A percentile compares a stretch with the other conserved stretches of the same genome.
Conservation (phyloP, 2,888 invertebrate species). For the Lithophane leautieri region DNA sequence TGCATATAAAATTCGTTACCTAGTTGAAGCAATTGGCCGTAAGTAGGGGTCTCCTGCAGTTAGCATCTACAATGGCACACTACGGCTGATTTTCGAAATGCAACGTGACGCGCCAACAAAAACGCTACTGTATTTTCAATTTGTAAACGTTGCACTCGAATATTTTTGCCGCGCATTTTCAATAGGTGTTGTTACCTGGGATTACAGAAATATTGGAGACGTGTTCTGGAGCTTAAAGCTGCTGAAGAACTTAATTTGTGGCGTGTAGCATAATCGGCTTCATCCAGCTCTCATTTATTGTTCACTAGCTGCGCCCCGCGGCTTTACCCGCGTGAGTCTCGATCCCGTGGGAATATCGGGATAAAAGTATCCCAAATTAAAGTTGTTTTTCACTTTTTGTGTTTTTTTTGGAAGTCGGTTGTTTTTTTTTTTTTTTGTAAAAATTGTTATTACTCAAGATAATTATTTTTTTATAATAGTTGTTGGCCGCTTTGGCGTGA, state of each 20-base stretch:
- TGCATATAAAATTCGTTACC: not conserved
- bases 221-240: not conserved
- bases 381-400: too few species aligned
- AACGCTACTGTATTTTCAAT: constrained; percentile 72
- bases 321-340: too few species aligned
- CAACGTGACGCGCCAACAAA: constrained; percentile 70
- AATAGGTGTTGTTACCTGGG: constrained; percentile 26
- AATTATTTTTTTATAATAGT: too few species aligned
- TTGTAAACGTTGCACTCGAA: constrained; percentile 58
- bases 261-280: not conserved
- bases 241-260: not conserved
- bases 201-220: constrained; percentile 23
- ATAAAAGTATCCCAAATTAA: too few species aligned
- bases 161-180: constrained; percentile 60
- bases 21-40: not conserved
- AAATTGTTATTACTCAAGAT: too few species aligned
- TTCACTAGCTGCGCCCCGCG: too few species aligned
- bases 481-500: too few species aligned
- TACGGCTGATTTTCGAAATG: constrained; percentile 71
- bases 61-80: constrained; percentile 64
- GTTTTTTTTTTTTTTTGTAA: too few species aligned
- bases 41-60: constrained; percentile 63
- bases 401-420: too few species aligned
- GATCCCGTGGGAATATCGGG: too few species aligned
- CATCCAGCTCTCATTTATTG: not conserved